Evolutionary conservation across 2,113 vertebrate species (phyloP).

Genomic region (Anarrhichthys ocellatus): DNA sequence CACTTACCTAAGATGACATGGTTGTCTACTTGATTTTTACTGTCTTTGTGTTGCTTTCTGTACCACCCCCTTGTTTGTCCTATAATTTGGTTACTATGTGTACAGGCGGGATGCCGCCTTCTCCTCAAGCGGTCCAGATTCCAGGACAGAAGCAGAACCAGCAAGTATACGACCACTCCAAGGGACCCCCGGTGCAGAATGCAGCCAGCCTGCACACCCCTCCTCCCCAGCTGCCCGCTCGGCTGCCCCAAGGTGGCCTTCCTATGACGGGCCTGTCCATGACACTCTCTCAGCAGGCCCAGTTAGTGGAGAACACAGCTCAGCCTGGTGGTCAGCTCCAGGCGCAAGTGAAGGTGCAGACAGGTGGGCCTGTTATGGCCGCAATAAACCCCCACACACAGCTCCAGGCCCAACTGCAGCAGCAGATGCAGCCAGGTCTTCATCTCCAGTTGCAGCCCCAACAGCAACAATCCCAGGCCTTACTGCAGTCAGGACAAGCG

Average conservation of each 20-base stretch:
- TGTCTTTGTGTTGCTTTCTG: constrained; percentile 60
- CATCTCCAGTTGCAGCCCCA: constrained; percentile 86
- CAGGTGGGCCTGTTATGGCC: constrained; percentile 75
- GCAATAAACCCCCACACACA: constrained; percentile 83
- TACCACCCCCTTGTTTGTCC: constrained; percentile 56
- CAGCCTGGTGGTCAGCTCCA: constrained; percentile 80
- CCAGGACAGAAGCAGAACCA: constrained; percentile 88
- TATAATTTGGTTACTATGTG: constrained; percentile 69
- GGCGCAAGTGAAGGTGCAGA: constrained; percentile 87
- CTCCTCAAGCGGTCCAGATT: constrained; percentile 84
- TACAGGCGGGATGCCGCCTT: constrained; percentile 88
- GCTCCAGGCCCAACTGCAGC: constrained; percentile 86
- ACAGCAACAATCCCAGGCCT: constrained; percentile 79
- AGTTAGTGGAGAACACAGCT: constrained; percentile 81
- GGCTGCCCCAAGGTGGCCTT: constrained; percentile 82
- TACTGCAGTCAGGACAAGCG: constrained; percentile 83
- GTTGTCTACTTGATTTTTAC: constrained; percentile 34
- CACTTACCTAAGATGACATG: constrained; percentile 21
- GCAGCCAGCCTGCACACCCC: constrained; percentile 87
- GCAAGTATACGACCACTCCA: constrained; percentile 91
- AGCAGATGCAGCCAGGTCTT: constrained; percentile 85
- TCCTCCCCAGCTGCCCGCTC: constrained; percentile 87
- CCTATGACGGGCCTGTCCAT: constrained; percentile 86
- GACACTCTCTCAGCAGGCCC: constrained; percentile 84
- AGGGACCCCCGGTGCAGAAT: constrained; percentile 91